Evolutionary conservation across 2,113 vertebrate genomes (phyloP).

Genomic region (Nymphicus hollandicus): DNA sequence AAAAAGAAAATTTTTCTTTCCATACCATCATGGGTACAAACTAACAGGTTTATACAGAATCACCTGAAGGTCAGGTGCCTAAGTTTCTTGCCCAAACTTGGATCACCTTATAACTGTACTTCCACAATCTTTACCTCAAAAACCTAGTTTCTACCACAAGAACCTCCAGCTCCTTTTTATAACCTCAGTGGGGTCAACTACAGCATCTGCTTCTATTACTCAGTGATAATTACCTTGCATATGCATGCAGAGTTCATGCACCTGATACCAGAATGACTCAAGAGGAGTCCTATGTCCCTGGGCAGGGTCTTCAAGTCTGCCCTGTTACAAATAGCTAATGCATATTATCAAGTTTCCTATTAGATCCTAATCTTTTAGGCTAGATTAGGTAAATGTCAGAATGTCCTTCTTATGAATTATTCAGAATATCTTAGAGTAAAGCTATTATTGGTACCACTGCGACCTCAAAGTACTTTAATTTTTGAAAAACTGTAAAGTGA

Average conservation of each 20-base stretch:
- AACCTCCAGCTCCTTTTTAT: not conserved
- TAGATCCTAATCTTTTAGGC: conserved; percentile 12
- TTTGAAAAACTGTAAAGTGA: not conserved
- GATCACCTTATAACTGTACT: fast-evolving
- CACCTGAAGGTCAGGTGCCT: not conserved
- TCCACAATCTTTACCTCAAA: not conserved
- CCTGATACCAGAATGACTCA: not conserved
- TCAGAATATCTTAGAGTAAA: conserved; percentile 9
- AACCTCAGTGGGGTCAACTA: not conserved
- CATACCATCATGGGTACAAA: not conserved
- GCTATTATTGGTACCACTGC: not conserved
- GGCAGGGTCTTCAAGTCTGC: not conserved
- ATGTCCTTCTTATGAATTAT: conserved; percentile 51
- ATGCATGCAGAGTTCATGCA: not conserved
- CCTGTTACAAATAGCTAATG: not conserved
- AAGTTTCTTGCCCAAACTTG: not conserved
- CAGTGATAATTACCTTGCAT: not conserved
- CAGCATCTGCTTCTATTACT: not conserved
- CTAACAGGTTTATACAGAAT: not conserved
- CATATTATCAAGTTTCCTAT: not conserved
- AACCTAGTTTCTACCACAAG: fast-evolving
- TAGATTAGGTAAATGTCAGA: conserved; percentile 24
- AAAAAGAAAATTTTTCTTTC: not conserved
- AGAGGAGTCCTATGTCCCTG: not conserved
- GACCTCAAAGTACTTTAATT: not conserved